A percentile compares a stretch with the other conserved stretches of the same genome.
Conservation (phyloP, 2,797 vertebrate species). For the Sebastes itinus region DNA sequence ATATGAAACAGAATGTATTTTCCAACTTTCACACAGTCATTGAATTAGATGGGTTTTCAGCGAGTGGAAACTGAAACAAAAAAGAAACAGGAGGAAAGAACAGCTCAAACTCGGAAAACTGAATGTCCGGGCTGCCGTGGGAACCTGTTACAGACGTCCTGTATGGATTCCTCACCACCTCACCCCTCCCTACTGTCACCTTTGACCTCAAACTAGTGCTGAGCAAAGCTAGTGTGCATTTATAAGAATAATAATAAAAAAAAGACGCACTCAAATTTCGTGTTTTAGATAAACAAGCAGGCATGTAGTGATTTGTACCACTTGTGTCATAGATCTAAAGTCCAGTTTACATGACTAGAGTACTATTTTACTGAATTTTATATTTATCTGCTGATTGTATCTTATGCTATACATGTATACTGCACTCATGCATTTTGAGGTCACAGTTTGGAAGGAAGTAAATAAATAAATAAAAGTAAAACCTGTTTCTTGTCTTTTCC, state of each 20-base stretch:
- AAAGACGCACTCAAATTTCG: constrained; percentile 13
- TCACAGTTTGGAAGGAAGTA: constrained; percentile 48
- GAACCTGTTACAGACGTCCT: constrained; percentile 27
- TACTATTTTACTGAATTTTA: constrained; percentile 79
- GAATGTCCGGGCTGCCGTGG: neutral
- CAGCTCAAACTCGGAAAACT: neutral
- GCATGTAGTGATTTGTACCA: constrained; percentile 63
- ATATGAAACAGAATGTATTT: constrained; percentile 19
- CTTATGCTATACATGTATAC: constrained; percentile 59
- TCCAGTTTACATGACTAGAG: constrained; percentile 71
- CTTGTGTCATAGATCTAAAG: constrained; percentile 60
- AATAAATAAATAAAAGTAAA: constrained; percentile 63
- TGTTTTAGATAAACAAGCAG: constrained; percentile 51
- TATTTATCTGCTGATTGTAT: constrained; percentile 76
- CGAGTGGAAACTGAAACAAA: neutral
- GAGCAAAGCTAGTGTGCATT: constrained; percentile 43
- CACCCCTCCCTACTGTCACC: constrained; percentile 22
- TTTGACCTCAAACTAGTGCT: constrained; percentile 66
- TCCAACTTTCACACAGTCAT: neutral
- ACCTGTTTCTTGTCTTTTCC: constrained; percentile 7
- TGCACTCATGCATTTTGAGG: constrained; percentile 68
- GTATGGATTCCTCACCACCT: constrained; percentile 2
- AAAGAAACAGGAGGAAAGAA: neutral
- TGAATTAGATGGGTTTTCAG: neutral
- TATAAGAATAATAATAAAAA: constrained; percentile 1